Percentiles rank a stretch among this genome's conserved stretches.
Conservation (phyloP, 2,113 vertebrate species). For the Fulmarus glacialis region DNA sequence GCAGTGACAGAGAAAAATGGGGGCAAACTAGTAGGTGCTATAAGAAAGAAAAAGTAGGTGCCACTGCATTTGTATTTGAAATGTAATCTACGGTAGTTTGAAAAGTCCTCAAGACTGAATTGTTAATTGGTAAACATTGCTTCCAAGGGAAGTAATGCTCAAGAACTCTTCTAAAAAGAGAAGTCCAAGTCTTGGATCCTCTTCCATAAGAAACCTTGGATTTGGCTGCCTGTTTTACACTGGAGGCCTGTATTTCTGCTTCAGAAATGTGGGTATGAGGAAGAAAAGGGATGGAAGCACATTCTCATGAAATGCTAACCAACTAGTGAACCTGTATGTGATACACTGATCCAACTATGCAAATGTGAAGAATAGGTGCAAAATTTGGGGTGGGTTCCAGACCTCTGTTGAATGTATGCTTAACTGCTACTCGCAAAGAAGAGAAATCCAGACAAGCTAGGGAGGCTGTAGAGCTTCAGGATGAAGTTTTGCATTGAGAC, state of each 20-base stretch:
- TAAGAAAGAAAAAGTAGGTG: neutral
- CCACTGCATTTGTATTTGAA: neutral
- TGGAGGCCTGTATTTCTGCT: neutral
- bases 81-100: neutral
- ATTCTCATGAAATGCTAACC: neutral
- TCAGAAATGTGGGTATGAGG: neutral
- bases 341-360: neutral
- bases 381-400: neutral
- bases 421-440: neutral
- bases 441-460: neutral
- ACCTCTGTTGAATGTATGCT: neutral
- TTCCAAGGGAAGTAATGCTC: neutral
- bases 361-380: neutral
- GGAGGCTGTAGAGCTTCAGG: neutral
- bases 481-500: neutral
- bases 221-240: neutral
- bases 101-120: neutral
- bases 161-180: neutral
- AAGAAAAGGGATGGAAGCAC: neutral
- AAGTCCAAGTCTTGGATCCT: neutral
- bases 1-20: neutral
- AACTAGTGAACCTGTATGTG: neutral
- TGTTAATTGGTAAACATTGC: neutral
- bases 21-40: neutral
- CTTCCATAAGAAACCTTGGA: neutral